Evolutionary conservation across 1,140 invertebrate species (phyloP).

Genomic region (Lepidurus arcticus): DNA sequence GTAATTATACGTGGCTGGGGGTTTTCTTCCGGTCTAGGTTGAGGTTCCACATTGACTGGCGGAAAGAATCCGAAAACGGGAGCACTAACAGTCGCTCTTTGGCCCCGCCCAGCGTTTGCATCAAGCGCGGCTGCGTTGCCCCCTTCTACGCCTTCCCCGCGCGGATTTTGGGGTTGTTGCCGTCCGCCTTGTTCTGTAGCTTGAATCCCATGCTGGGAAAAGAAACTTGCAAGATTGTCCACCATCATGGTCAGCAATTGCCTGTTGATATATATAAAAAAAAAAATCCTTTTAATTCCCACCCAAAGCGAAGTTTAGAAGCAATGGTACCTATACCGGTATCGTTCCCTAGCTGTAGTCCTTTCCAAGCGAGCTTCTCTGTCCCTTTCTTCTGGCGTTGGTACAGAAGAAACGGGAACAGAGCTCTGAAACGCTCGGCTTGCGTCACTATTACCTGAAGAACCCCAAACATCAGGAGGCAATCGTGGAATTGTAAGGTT

Average conservation of each 20-base stretch:
- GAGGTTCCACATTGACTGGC: neutral
- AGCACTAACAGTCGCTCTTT: neutral
- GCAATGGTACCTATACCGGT: constrained; percentile 26
- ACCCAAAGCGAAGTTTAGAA: neutral
- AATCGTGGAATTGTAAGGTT: neutral
- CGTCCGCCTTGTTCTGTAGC: neutral
- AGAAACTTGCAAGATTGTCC: constrained; percentile 44
- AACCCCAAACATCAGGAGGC: neutral
- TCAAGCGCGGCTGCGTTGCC: neutral
- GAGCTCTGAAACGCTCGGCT: neutral
- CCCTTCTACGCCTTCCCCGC: neutral
- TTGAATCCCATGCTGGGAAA: constrained; percentile 41
- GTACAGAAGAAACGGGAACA: neutral
- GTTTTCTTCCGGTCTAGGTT: neutral
- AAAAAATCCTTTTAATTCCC: neutral
- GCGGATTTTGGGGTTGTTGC: constrained; percentile 15
- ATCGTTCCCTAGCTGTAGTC: constrained; percentile 38
- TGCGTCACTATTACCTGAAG: neutral
- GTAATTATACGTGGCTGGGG: neutral
- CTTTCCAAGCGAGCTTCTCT: neutral
- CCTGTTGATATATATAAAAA: constrained; percentile 32
- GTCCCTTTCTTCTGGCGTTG: constrained; percentile 21
- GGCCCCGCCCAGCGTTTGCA: neutral
- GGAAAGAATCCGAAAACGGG: neutral
- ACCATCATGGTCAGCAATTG: constrained; percentile 45